phyloP scores from a whole-genome alignment of 2,888 invertebrate species.

The Thecophora atra region DNA sequence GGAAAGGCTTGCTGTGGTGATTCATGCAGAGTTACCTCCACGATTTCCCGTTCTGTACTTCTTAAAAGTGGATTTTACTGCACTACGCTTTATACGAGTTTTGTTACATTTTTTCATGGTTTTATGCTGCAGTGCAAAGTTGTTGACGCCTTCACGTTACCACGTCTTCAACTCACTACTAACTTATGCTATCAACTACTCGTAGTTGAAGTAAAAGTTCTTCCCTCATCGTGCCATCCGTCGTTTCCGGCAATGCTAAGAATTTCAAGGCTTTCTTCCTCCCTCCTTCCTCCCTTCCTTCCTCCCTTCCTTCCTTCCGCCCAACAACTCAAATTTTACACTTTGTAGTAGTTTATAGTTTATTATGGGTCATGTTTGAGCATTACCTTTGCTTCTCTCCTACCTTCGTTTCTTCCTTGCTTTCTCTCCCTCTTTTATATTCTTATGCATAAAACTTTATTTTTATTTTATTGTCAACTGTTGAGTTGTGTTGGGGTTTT shows the following conservation, averaged over 20 bases:
- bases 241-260: neutral
- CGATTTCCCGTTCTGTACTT: neutral
- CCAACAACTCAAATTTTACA: neutral
- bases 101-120: neutral
- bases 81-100: constrained; percentile 10
- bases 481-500: too few relatives aligned
- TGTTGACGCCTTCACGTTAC: neutral
- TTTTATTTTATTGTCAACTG: constrained; percentile 22
- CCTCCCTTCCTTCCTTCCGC: too few relatives aligned
- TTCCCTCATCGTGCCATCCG: neutral
- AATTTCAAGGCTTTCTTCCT: constrained; percentile 13
- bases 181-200: neutral
- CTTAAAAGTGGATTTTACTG: constrained; percentile 9
- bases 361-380: neutral
- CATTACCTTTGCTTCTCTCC: neutral
- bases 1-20: neutral
- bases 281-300: too few relatives aligned
- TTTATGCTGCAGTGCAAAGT: neutral
- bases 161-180: neutral
- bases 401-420: neutral
- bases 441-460: neutral
- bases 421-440: neutral
- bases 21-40: constrained; percentile 4
- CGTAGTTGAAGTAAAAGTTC: neutral
- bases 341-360: neutral